Evolutionary conservation across 2,113 vertebrate genomes (phyloP).

Genomic region (Xenus cinereus): DNA sequence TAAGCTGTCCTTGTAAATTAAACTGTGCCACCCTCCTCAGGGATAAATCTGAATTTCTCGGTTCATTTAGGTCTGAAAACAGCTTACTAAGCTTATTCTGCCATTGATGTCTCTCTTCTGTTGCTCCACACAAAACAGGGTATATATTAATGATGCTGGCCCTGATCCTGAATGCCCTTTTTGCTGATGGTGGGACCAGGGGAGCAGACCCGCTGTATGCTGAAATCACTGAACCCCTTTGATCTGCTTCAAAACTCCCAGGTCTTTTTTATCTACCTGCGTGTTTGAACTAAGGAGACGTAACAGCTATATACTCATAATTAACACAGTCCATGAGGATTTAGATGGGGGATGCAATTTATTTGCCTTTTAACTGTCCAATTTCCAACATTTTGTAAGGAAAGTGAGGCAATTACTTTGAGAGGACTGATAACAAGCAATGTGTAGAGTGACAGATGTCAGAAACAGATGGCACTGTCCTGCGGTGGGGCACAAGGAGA

Average conservation of each 20-base stretch:
- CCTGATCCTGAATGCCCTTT: neutral
- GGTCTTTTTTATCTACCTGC: slow-evolving; percentile 13
- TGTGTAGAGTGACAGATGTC: neutral
- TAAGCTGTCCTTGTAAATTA: slow-evolving; percentile 63
- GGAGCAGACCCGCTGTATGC: neutral
- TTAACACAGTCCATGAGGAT: neutral
- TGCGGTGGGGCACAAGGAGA: neutral
- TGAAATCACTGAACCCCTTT: neutral
- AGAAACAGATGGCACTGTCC: neutral
- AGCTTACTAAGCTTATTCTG: slow-evolving; percentile 49
- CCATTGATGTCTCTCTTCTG: slow-evolving; percentile 36
- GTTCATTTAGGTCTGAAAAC: slow-evolving; percentile 53
- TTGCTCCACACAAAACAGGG: neutral
- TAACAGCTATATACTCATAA: neutral
- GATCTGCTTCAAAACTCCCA: neutral
- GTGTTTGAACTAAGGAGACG: neutral
- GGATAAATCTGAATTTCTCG: slow-evolving; percentile 49
- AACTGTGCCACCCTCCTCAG: slow-evolving; percentile 34
- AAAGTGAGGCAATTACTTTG: neutral
- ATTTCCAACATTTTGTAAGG: neutral
- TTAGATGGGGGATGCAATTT: neutral
- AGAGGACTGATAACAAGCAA: neutral
- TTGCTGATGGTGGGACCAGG: slow-evolving; percentile 10
- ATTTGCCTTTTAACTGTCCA: neutral
- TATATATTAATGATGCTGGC: slow-evolving; percentile 4